Evolutionary conservation across 2,113 vertebrate species (phyloP).

Genomic region (Pyrgilauda ruficollis): DNA sequence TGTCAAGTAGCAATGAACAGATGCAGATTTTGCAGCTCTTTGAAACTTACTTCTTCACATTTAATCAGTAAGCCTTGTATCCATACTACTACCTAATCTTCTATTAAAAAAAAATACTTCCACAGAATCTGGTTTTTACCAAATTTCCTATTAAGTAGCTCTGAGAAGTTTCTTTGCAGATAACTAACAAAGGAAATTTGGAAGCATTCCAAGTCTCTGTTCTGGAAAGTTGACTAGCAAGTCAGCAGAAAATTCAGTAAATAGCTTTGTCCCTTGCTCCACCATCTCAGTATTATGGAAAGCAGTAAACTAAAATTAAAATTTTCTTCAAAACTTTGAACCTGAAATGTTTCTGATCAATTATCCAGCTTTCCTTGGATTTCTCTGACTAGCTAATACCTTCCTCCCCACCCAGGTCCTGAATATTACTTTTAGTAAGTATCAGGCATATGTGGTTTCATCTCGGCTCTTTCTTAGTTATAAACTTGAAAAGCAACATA

Average conservation of each 20-base stretch:
- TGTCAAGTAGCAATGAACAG: not conserved
- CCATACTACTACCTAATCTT: not conserved
- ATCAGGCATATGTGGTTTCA: not conserved
- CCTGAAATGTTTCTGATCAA: not conserved
- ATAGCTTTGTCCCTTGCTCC: not conserved
- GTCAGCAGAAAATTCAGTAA: constrained; percentile 2
- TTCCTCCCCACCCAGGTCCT: not conserved
- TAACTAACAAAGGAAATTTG: not conserved
- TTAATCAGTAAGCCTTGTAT: not conserved
- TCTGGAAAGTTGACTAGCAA: not conserved
- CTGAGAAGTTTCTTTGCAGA: not conserved
- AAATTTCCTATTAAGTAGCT: not conserved
- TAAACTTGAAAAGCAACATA: not conserved
- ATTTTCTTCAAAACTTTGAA: not conserved
- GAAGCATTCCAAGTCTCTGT: not conserved
- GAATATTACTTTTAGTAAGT: not conserved
- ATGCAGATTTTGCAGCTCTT: not conserved
- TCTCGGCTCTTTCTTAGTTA: not conserved
- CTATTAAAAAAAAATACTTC: not conserved
- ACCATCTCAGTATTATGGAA: not conserved
- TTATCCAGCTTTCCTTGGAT: not conserved
- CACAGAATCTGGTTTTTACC: not conserved
- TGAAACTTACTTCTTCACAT: not conserved
- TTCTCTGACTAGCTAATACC: not conserved
- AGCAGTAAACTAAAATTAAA: not conserved